Percentiles rank a stretch among this genome's conserved stretches.
Conservation (phyloP, 2,113 vertebrate species). For the Mellivora capensis region DNA sequence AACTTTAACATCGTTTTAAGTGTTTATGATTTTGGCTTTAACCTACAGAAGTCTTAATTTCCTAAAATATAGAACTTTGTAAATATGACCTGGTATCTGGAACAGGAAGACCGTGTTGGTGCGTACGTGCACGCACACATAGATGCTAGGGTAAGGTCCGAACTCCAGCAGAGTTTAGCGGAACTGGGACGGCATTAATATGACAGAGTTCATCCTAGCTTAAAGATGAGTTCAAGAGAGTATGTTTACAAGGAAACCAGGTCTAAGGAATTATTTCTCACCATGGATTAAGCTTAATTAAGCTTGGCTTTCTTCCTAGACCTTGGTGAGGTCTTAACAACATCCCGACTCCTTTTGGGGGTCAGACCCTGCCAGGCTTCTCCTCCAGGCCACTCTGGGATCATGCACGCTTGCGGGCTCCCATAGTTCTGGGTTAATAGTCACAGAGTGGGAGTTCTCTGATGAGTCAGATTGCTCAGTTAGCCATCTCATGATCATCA, state of each 20-base stretch:
- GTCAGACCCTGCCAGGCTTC: not conserved
- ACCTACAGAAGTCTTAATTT: not conserved
- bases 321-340: not conserved
- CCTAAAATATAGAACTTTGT: not conserved
- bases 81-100: not conserved
- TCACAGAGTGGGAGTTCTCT: not conserved
- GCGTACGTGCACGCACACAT: rapidly evolving
- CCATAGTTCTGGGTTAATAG: not conserved
- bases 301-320: not conserved
- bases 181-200: not conserved
- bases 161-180: not conserved
- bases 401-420: not conserved
- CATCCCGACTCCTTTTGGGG: not conserved
- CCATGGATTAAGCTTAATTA: not conserved
- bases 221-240: not conserved
- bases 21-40: not conserved
- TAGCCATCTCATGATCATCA: not conserved
- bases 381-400: not conserved
- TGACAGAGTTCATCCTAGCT: not conserved
- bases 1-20: not conserved
- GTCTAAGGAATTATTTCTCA: not conserved
- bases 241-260: not conserved
- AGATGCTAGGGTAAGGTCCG: not conserved
- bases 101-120: not conserved
- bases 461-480: not conserved